Evolutionary conservation across 2,797 vertebrate genomes (phyloP), one percentile per base, ranked within the genome.

Genomic region (Sebastiscus albofasciatus): DNA sequence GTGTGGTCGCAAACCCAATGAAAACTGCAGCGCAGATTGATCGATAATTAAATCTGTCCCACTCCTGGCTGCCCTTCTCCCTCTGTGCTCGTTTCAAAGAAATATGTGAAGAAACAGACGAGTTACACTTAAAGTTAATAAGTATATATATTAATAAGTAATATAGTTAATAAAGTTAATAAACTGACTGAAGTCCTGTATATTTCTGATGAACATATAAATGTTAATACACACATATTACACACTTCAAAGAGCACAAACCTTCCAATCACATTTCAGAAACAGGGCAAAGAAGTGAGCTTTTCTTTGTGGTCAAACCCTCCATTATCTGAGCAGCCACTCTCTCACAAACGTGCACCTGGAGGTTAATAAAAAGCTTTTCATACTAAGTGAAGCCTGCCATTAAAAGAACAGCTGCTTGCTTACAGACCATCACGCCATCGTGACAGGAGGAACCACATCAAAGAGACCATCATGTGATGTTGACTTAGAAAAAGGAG

Each of bases 331-430:
- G n/a, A 64, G 68, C 72, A 86, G 76, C 46, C 72, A 34, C 72
- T 90, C 77, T 26, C 66, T 66, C 14, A 67, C 79, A 58, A 88
- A 89, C 71, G 2, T 14, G 75, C 92, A 92, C 90, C 92, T 91
- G 90, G 87, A 90, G 80, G 81, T 92, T 92, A 79, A 93, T 90
- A 91, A 91, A 92, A 87, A 90, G 84, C 85, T 81, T 85, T 87
- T 87, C 81, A 79, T 85, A 74, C 77, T 49, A 71, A 90, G 80
- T 79, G 79, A 88, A 79, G 71, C 56, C 80, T 86, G 74, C 83
- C 75, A 79, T 84, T 69, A 89, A 70, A 84, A 84, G 67, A 91
- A 86, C 90, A 93, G 90, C 86, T 92, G 91, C 83, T 82, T 29
- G 49, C 72, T 82, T 82, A 56, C 87, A 87, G 82, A 84, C 67